phyloP scores from a whole-genome alignment of 2,888 invertebrate genomes.

The Dasypogon diadema region DNA sequence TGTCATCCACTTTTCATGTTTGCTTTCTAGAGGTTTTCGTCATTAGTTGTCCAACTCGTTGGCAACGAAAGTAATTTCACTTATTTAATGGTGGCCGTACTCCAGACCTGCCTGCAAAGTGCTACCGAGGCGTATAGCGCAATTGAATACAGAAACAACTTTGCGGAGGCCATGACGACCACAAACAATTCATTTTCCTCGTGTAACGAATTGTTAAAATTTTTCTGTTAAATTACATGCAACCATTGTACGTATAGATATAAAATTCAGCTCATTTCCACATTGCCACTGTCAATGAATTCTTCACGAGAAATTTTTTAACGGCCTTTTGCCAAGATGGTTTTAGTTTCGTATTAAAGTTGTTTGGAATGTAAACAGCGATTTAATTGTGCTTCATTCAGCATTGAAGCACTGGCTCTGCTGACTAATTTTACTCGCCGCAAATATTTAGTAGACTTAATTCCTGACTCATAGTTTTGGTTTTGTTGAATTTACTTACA shows the following conservation, averaged over 20 bases:
- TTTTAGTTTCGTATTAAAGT: background rate
- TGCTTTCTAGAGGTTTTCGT: conserved; percentile 8
- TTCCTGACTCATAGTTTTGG: too few relatives aligned
- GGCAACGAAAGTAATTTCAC: conserved; percentile 40
- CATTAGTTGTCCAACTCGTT: background rate
- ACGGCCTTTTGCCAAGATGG: background rate
- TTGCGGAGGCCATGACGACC: background rate
- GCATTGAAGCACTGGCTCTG: too few relatives aligned
- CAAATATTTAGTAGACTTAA: too few relatives aligned
- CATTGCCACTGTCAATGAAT: conserved; percentile 1
- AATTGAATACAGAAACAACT: background rate
- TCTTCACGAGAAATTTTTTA: background rate
- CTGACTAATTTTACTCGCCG: too few relatives aligned
- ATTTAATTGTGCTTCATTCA: too few relatives aligned
- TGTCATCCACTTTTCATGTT: background rate
- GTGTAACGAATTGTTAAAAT: conserved; percentile 12
- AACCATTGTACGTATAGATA: background rate
- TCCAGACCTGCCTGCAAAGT: background rate
- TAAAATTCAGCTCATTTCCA: conserved; percentile 15
- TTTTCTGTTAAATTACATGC: background rate
- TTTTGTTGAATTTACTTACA: too few relatives aligned
- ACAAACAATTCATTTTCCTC: conserved; percentile 11
- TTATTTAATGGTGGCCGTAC: conserved; percentile 3
- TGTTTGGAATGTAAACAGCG: too few relatives aligned
- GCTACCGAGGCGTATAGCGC: background rate